These are phyloP conservation scores for Pseudoips prasinana DNA, from an alignment of 2,888 invertebrate genomes.

Conservation along the genomic window DNA sequence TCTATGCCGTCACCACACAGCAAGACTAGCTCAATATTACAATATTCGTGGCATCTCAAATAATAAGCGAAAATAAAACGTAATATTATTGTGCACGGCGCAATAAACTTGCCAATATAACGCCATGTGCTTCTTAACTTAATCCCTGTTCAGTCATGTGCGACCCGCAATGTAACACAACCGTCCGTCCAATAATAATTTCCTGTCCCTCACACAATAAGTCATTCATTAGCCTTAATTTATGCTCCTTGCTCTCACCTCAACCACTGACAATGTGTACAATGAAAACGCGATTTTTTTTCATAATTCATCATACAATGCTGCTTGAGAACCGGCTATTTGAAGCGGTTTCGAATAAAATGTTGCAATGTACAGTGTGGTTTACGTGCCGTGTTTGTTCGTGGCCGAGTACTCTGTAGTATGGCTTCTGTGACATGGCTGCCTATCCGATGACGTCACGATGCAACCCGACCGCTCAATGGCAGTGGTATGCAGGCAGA, in stretches of 20 bases:
- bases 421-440: conserved; percentile 73
- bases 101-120: too few species aligned
- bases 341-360: conserved; percentile 41
- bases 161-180: conserved; percentile 56
- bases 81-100: too few species aligned
- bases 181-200: conserved; percentile 67
- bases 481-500: conserved; percentile 46
- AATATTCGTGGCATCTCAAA: too few species aligned
- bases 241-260: conserved; percentile 74
- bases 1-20: too few species aligned
- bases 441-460: conserved; percentile 72
- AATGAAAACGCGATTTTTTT: conserved; percentile 34
- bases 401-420: conserved; percentile 42
- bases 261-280: conserved; percentile 44
- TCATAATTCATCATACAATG: conserved; percentile 37
- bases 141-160: conserved; percentile 19
- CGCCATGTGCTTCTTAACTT: neutral
- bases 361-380: conserved; percentile 53
- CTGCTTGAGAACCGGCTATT: conserved; percentile 26
- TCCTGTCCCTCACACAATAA: conserved; percentile 76
- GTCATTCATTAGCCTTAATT: conserved; percentile 80
- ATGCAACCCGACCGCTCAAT: conserved; percentile 52
- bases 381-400: conserved; percentile 43
- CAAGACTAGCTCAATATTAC: too few species aligned
- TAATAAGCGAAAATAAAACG: too few species aligned